phyloP scores from a whole-genome alignment of 2,113 vertebrate genomes.

The Catharus minimus region DNA sequence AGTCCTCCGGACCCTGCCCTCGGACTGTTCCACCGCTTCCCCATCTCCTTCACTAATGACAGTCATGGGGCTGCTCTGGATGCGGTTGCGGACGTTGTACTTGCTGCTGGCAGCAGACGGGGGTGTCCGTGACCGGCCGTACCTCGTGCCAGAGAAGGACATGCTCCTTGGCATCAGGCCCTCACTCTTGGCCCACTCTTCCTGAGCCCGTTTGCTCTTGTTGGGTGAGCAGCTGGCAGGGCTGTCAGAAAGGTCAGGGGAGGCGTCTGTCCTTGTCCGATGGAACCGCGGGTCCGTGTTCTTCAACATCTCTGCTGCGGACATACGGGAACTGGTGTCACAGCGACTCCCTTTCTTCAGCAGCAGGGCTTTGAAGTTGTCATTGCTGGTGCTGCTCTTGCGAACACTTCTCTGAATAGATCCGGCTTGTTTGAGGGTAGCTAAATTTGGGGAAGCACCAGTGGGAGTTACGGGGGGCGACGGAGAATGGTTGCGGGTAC shows the following conservation, averaged over 20 bases:
- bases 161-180: slow-evolving; percentile 82
- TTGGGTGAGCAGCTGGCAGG: slow-evolving; percentile 69
- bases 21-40: slow-evolving; percentile 78
- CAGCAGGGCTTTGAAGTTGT: slow-evolving; percentile 98
- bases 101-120: slow-evolving; percentile 96
- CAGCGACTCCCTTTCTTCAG: slow-evolving; percentile 93
- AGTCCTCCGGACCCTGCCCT: slow-evolving; percentile 57
- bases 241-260: slow-evolving; percentile 66
- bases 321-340: slow-evolving; percentile 92
- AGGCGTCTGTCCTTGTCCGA: slow-evolving; percentile 75
- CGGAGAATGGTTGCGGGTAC: slow-evolving; percentile 75
- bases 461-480: slow-evolving; percentile 91
- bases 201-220: slow-evolving; percentile 78
- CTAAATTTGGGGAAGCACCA: slow-evolving; percentile 66
- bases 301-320: slow-evolving; percentile 92
- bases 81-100: slow-evolving; percentile 88
- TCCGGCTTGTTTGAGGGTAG: slow-evolving; percentile 79
- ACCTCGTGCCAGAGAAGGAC: slow-evolving; percentile 79
- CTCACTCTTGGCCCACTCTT: slow-evolving; percentile 89
- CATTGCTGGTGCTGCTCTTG: slow-evolving; percentile 94
- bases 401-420: slow-evolving; percentile 92
- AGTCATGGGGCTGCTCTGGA: slow-evolving; percentile 97
- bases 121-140: slow-evolving; percentile 89
- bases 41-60: slow-evolving; percentile 96
- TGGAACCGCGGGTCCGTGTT: slow-evolving; percentile 90